A percentile compares a stretch with the other conserved stretches of the same genome.
These are phyloP conservation scores for Drosophila rhopaloa DNA, from an alignment of 1,140 invertebrate genomes.

Conservation along the genomic window DNA sequence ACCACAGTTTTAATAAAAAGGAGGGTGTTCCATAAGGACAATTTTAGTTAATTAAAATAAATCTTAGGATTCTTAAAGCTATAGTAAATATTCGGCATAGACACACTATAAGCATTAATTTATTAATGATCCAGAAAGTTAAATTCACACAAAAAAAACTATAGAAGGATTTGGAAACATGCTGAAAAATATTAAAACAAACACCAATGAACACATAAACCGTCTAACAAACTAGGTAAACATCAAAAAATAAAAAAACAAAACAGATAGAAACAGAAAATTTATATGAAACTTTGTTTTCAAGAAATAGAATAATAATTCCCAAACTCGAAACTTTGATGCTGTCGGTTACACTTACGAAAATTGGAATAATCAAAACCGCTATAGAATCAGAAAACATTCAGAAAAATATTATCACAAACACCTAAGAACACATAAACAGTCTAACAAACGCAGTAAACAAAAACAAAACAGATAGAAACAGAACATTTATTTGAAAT, in stretches of 20 bases:
- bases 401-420: slow-evolving; percentile 13
- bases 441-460: not conserved
- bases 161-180: slow-evolving; percentile 17
- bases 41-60: no score
- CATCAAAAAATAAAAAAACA: not conserved
- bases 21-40: no score
- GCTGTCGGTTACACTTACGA: slow-evolving; percentile 11
- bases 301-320: slow-evolving; percentile 18
- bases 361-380: slow-evolving; percentile 14
- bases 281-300: no score
- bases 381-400: slow-evolving; percentile 8
- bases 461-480: slow-evolving; percentile 7
- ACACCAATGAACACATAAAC: slow-evolving; percentile 12
- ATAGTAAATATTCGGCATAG: no score
- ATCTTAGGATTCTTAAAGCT: no score
- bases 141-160: slow-evolving; percentile 10
- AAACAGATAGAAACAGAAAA: slow-evolving; percentile 10
- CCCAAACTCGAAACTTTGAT: slow-evolving; percentile 17
- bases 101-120: no score
- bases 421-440: slow-evolving; percentile 13
- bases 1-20: not conserved
- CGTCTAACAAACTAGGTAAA: not conserved
- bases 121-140: no score
- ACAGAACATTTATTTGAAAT: slow-evolving; percentile 10
- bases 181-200: slow-evolving; percentile 13